A percentile compares a stretch with the other conserved stretches of the same genome.
Conservation (phyloP, 2,888 invertebrate genomes). For the Amblyteles armatorius region DNA sequence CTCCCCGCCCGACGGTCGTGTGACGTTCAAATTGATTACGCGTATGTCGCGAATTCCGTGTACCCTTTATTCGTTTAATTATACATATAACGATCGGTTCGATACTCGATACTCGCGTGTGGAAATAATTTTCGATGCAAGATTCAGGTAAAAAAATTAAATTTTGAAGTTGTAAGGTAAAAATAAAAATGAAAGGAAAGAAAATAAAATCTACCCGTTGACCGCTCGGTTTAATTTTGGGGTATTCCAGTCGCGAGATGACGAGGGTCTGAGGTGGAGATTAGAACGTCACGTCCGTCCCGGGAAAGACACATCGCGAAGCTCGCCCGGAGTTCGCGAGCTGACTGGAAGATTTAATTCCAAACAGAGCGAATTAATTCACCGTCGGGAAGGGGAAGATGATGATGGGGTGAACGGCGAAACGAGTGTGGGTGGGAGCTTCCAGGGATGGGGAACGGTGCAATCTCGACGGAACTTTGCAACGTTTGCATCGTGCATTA, state of each 20-base stretch:
- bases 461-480: slow-evolving; percentile 68
- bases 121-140: not conserved
- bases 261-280: slow-evolving; percentile 36
- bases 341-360: slow-evolving; percentile 25
- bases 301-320: not conserved
- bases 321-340: slow-evolving; percentile 5
- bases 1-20: slow-evolving; percentile 21
- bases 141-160: not conserved
- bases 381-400: not conserved
- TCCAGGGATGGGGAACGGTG: slow-evolving; percentile 1
- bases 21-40: slow-evolving; percentile 65
- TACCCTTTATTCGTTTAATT: slow-evolving; percentile 61
- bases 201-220: no score
- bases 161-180: not conserved
- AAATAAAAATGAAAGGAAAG: no score
- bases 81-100: slow-evolving; percentile 11
- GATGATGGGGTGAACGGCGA: not conserved
- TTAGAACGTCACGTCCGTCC: slow-evolving; percentile 45
- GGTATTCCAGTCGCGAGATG: not conserved
- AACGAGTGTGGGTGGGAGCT: not conserved
- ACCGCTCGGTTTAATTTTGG: not conserved
- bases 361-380: slow-evolving; percentile 27
- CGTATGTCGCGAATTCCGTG: slow-evolving; percentile 54
- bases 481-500: slow-evolving; percentile 76
- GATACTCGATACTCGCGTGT: not conserved